Evolutionary conservation across 2,888 invertebrate genomes (phyloP), one percentile per base, ranked within the genome.

Genomic region (Smittia sp.): DNA sequence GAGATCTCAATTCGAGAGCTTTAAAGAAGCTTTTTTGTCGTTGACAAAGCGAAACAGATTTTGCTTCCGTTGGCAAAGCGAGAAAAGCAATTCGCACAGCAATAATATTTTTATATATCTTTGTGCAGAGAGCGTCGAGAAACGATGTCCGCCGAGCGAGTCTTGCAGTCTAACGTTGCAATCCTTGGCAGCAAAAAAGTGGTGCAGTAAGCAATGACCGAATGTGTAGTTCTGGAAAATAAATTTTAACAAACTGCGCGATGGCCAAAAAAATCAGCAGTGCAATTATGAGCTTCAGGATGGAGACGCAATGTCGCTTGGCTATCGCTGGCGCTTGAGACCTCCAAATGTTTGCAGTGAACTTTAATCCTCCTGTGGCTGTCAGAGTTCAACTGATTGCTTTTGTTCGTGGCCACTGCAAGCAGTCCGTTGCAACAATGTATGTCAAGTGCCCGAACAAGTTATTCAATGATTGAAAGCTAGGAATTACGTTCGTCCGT

Each of bases 171-270:
- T 20, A 18, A 22, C n/a, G 58, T 9, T 58, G 58, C 58, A 58
- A 9, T 58, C 13, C 46, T 46, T 58, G 58, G 58, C 25, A 63
- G 27, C 63, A 1, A 25, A 27, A 63, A 63, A 63, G 27, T 63
- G 63, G 63, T 63, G 63, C 63, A 63, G 25, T 27, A 63, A 63
- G 63, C 63, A 63, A 24, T 27, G 27, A 27, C 27, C 63, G 27
- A 27, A 25, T 63, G 27, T 63, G 58, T 58, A 58, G 58, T 58
- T 58, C 58, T 58, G 58, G 58, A 22, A 58, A 58, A 58, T 58
- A 58, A 58, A 58, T 58, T 58, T 58, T 58, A 18, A 18, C 18
- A 58, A 63, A 63, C 4, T 63, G 27, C 15, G 25, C 6, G 63
- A 63, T 27, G 11, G 27, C 63, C 63, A 63, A 27, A 63, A 24